Percentiles rank a stretch among this genome's conserved stretches.
Conservation (phyloP, 2,797 vertebrate species). For the Okamejei kenojei region DNA sequence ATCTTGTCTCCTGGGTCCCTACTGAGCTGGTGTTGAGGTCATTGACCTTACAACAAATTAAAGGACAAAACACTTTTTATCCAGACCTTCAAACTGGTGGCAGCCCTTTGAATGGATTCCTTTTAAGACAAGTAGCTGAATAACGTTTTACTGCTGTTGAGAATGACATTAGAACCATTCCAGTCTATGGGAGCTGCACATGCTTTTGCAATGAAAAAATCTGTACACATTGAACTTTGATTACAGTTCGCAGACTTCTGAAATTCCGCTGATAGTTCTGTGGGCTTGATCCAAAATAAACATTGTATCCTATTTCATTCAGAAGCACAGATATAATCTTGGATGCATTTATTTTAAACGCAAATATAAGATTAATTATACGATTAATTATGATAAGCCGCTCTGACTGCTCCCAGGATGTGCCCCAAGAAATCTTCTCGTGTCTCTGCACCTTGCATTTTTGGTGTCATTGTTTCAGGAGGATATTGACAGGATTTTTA, state of each 20-base stretch:
- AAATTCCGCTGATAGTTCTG: conserved; percentile 29
- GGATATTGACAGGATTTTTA: not conserved
- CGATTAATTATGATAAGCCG: not conserved
- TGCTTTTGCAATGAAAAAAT: conserved; percentile 37
- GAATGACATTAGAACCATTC: conserved; percentile 37
- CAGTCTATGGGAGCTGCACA: conserved; percentile 40
- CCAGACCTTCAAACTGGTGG: conserved; percentile 42
- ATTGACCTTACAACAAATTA: conserved; percentile 47
- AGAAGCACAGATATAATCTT: conserved; percentile 25
- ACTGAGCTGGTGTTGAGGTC: conserved; percentile 46
- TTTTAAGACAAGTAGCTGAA: conserved; percentile 36
- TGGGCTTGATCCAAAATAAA: conserved; percentile 33
- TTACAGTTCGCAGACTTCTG: conserved; percentile 30
- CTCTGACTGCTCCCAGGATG: not conserved
- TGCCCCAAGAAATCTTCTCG: not conserved
- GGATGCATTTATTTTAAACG: no score
- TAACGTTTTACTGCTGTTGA: conserved; percentile 37
- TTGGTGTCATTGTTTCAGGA: not conserved
- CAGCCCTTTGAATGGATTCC: conserved; percentile 39
- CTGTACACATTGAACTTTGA: conserved; percentile 40
- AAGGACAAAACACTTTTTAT: conserved; percentile 48
- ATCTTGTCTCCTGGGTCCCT: conserved; percentile 43
- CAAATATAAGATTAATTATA: not conserved
- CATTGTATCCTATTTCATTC: conserved; percentile 13
- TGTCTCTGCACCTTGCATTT: not conserved